A percentile compares a stretch with the other conserved stretches of the same genome.
Conservation (phyloP, 1,140 invertebrate species). For the Musca vetustissima region DNA sequence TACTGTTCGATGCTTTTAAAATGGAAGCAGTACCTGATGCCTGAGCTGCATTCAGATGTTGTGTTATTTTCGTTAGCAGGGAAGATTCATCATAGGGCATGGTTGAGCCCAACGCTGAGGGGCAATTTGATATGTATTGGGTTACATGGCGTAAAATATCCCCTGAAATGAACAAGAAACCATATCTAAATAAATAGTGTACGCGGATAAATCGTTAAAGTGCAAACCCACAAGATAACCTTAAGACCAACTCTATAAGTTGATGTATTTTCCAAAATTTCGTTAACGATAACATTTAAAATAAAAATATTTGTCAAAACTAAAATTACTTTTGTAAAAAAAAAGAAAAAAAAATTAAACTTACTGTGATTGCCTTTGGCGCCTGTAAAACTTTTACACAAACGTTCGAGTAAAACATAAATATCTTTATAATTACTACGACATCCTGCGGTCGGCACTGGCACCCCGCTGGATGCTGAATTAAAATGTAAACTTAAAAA, state of each 20-base stretch:
- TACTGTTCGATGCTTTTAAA: background rate
- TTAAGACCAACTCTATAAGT: background rate
- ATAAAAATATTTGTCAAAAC: too few relatives aligned
- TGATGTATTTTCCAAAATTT: background rate
- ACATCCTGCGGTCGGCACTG: background rate
- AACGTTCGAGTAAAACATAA: conserved; percentile 30
- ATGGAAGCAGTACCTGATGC: background rate
- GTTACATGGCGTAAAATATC: conserved; percentile 33
- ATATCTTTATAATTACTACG: conserved; percentile 32
- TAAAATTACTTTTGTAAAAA: too few relatives aligned
- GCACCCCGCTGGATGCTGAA: background rate
- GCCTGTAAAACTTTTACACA: conserved; percentile 28
- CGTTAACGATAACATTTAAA: too few relatives aligned
- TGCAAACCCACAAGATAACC: background rate
- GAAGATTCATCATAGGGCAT: conserved; percentile 33
- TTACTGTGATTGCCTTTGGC: conserved; percentile 29
- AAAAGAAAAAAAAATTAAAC: too few relatives aligned
- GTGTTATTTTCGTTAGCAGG: conserved; percentile 31
- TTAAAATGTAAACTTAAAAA: conserved; percentile 8
- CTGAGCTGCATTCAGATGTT: conserved; percentile 29
- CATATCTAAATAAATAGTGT: conserved; percentile 12
- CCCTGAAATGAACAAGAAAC: conserved; percentile 26
- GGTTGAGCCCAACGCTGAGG: conserved; percentile 26
- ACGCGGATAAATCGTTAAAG: background rate
- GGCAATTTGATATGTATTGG: conserved; percentile 36